These are phyloP conservation scores for Ceyx erithaca DNA, from an alignment of 2,797 vertebrate species.

Conservation along the genomic window DNA sequence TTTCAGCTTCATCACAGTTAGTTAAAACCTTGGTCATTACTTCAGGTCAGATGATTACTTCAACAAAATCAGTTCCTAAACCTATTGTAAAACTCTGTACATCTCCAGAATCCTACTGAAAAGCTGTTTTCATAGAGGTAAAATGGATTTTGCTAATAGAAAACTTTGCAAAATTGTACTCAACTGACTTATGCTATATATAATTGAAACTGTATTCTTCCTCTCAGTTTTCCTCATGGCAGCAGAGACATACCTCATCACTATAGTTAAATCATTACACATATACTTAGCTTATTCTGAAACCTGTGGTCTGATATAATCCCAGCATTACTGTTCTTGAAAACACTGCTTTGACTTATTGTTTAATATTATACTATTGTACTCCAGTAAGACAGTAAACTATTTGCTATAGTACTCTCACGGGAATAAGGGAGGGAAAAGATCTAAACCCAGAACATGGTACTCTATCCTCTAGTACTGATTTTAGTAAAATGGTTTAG, in stretches of 20 bases:
- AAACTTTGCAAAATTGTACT: constrained; percentile 13
- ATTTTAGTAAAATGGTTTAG: constrained; percentile 43
- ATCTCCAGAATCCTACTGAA: neutral
- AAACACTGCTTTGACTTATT: constrained; percentile 16
- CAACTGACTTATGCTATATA: neutral
- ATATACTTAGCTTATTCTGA: constrained; percentile 51
- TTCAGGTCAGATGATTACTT: neutral
- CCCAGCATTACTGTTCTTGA: neutral
- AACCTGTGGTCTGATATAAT: constrained; percentile 41
- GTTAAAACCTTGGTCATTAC: neutral
- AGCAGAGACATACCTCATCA: constrained; percentile 26
- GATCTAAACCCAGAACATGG: neutral
- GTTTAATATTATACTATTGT: neutral
- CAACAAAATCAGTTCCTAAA: neutral
- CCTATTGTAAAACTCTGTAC: neutral
- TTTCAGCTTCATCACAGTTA: neutral
- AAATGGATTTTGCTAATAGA: constrained; percentile 12
- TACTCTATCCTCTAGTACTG: neutral
- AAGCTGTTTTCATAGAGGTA: constrained; percentile 1
- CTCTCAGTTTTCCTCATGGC: constrained; percentile 16
- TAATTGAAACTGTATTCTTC: constrained; percentile 20
- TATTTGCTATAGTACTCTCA: neutral
- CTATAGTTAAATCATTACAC: constrained; percentile 61
- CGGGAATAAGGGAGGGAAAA: neutral
- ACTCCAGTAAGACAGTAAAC: constrained; percentile 10